Evolutionary conservation across 1,140 invertebrate genomes (phyloP), one percentile per base, ranked within the genome.

Genomic region (Drosophila sp.): DNA sequence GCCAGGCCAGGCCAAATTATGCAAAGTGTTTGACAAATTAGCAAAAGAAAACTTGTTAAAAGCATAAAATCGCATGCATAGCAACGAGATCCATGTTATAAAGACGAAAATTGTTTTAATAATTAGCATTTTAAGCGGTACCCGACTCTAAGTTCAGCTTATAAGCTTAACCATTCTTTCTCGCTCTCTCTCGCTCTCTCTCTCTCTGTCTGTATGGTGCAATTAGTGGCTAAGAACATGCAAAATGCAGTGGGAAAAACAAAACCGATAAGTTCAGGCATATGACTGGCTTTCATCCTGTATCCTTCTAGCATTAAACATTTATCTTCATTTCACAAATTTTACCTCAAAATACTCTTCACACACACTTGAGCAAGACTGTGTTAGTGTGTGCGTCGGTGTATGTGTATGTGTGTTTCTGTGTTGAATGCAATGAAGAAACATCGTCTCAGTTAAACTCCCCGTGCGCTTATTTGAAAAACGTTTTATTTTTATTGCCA

Each of bases 1-100:
- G 27, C 25, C 35, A 47, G 67, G 47, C 40, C 74, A 33, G 56
- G 47, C 63, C 79, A 89, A 87, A 87, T 87, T 87, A 87, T 87
- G 83, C 83, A 89, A 87, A 87, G 83, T 87, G 83, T 87, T 87
- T 87, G 83, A 87, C 83, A 87, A 87, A 83, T 87, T 87, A 87
- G 83, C 83, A 80, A 83, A 87, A 82, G 83, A 87, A 58, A 87
- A 87, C 70, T 87, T 87, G 83, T 89, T 87, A 87, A 87, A 71
- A 83, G 83, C 66, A 79, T 65, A 76, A 87, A 87, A 87, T 76
- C 83, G 83, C 83, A 86, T 86, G 83, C 83, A 86, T 86, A 86
- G 76, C 84, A 87, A 87, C 79, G 79, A 87, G 65, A 61, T 71
- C 55, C 63, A 23, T 58, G 54, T 66, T 70, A 74, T 79, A 71